These are phyloP conservation scores for Branchinecta lindahli DNA, from an alignment of 1,140 invertebrate species.

Conservation along the genomic window DNA sequence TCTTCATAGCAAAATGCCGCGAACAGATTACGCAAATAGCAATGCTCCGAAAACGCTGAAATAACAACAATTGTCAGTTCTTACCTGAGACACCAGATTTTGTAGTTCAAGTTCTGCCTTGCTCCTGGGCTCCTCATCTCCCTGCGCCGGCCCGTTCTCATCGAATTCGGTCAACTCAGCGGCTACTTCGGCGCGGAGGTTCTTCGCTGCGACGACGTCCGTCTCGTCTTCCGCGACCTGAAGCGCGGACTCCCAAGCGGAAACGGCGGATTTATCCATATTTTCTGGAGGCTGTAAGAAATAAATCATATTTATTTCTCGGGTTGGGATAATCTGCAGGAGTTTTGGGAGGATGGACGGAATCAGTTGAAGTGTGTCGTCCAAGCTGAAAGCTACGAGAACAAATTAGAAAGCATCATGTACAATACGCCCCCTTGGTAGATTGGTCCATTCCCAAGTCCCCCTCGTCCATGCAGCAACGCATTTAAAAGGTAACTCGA, in stretches of 20 bases:
- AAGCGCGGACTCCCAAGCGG: slow-evolving; percentile 54
- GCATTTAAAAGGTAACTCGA: too few relatives aligned
- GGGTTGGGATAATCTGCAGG: slow-evolving; percentile 7
- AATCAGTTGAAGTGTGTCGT: background rate
- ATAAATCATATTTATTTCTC: background rate
- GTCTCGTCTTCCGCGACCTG: slow-evolving; percentile 86
- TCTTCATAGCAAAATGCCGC: too few relatives aligned
- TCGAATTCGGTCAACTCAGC: slow-evolving; percentile 92
- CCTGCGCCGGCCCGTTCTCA: slow-evolving; percentile 79
- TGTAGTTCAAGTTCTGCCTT: slow-evolving; percentile 70
- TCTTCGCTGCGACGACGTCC: slow-evolving; percentile 72
- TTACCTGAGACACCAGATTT: slow-evolving; percentile 63
- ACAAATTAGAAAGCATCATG: background rate
- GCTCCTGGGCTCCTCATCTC: slow-evolving; percentile 42
- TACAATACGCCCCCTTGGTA: too few relatives aligned
- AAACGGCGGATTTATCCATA: slow-evolving; percentile 22
- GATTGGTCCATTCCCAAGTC: too few relatives aligned
- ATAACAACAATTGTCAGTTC: background rate
- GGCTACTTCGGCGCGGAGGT: slow-evolving; percentile 64
- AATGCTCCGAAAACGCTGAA: too few relatives aligned
- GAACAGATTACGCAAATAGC: too few relatives aligned
- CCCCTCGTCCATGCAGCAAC: too few relatives aligned
- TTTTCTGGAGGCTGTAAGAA: slow-evolving; percentile 20
- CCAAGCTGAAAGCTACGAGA: background rate
- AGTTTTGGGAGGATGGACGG: too few relatives aligned